Evolutionary conservation across 2,888 invertebrate genomes (phyloP), one percentile per base, ranked within the genome.

Genomic region (Tetragnatha montana): DNA sequence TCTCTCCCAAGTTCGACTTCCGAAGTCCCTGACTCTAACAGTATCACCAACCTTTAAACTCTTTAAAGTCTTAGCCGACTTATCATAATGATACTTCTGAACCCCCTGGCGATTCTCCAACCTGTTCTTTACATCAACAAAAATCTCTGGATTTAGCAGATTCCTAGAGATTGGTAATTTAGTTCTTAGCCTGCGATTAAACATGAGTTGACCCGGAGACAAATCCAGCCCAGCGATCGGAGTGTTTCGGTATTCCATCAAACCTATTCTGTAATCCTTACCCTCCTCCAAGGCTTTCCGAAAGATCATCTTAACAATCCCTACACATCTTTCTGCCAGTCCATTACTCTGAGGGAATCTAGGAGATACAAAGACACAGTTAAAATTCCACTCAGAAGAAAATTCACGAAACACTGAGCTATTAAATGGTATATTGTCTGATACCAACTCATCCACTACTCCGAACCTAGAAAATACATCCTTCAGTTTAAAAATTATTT

Each of bases 181-280:
- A 35, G 60, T 79, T 79, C 79, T 35, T 70, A 88, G 17, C 14
- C 87, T 49, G 7, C 76, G 69, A 76, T 50, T 70, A 69, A 76
- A 76, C 21, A 88, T 17, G 3, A 88, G 49, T 21, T 88, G 76
- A 49, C 69, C 76, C 6, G 87, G 82, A 12, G 69, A 82, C 47
- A 76, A 50, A 35, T 81, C 22, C 19, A 81, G 47, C n/a, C 82
- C 82, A 51, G 69, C 10, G 4, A 88, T 76, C 2, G 83, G 88
- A 3, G 83, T 79, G 60, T 82, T 84, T 47, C 81, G 70, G 60
- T 84, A 84, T 21, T 89, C 89, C 84, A 89, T 89, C 0, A 89
- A 22, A 6, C 81, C 75, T 50, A 81, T 73, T 12, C 19, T 8
- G 4, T 22, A 73, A 19, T 79, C 83, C 73, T 79, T 84, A 0